Evolutionary conservation across 1,140 invertebrate genomes (phyloP).

Genomic region (Lordiphosa clarofinis): DNA sequence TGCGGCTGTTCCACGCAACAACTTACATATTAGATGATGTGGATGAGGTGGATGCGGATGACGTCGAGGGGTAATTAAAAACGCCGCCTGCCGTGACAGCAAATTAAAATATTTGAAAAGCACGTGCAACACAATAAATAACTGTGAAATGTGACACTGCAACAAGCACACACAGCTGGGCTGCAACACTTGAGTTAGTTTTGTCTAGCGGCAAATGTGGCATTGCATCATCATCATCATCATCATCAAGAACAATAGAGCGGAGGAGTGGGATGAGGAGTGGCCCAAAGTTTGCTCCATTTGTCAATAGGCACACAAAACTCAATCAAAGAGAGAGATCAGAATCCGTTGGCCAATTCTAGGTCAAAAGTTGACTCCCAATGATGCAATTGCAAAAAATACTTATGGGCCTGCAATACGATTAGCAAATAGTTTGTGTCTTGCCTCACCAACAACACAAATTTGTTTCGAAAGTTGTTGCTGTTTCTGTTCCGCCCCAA

Average conservation of each 20-base stretch:
- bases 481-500: too few species aligned
- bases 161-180: conserved; percentile 6
- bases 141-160: conserved; percentile 70
- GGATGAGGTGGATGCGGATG: conserved; percentile 28
- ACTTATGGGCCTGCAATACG: too few species aligned
- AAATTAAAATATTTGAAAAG: conserved; percentile 63
- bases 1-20: conserved; percentile 26
- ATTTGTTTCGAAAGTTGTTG: too few species aligned
- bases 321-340: too few species aligned
- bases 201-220: conserved; percentile 27
- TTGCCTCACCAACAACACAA: too few species aligned
- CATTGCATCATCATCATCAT: conserved; percentile 31
- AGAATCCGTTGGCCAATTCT: too few species aligned
- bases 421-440: too few species aligned
- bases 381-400: too few species aligned
- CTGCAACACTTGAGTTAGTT: conserved; percentile 47
- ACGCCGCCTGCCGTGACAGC: conserved; percentile 54
- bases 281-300: conserved; percentile 34
- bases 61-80: conserved; percentile 50
- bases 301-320: conserved; percentile 50
- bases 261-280: too few species aligned
- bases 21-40: conserved; percentile 35
- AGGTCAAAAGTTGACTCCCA: too few species aligned
- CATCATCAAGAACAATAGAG: too few species aligned
- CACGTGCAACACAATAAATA: conserved; percentile 58